Base-by-base conservation (phyloP, 2,797 vertebrate species). In the Lemur catta region DNA sequence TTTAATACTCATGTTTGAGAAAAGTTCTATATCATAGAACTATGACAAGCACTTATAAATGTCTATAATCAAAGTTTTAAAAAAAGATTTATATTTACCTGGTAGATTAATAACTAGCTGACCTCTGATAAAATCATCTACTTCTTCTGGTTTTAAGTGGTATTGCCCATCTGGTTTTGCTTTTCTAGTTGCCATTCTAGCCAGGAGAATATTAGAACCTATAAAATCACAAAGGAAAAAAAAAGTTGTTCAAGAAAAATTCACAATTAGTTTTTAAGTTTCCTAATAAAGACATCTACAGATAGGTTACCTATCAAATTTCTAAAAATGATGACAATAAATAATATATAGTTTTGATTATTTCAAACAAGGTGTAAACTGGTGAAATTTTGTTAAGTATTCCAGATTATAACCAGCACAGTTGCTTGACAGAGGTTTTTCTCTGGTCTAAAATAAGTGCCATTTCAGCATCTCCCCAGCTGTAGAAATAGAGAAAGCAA, bases 171-270 rank as follows among this genome's bases (percentile, higher is more conserved):
- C 99, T 81, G 99, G 99, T 97, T 99, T 99, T 97, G 99, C 99
- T 98, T 99, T 99, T 41, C 99, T 99, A 48, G 99, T 99, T 72
- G 99, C 99, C 98, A 99, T 99, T 98, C 99, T 99, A 97, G 99
- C 99, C 98, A 99, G 98, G 93, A 99, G 99, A 98, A 99, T 99
- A 98, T 99, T 99, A 96, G 99, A 99, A 97, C 99, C 99, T 99
- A 97, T 94, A 67, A 97, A n/a, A 79, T 75, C 75, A 30, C 41
- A 35, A 95, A 57, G 28, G 55, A 57, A 46, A 52, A 82, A 79
- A 57, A 67, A 89, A 28, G 4, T 48, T 38, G 10, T 63, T 92
- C 22, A 84, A 95, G 18, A 96, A 95, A 85, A 18, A 94, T 5
- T 52, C 59, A 90, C 38, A 93, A 67, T 84, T 89, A 91, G 61